Conservation (phyloP, 2,888 invertebrate genomes). For the Boloria euphrosyne region DNA sequence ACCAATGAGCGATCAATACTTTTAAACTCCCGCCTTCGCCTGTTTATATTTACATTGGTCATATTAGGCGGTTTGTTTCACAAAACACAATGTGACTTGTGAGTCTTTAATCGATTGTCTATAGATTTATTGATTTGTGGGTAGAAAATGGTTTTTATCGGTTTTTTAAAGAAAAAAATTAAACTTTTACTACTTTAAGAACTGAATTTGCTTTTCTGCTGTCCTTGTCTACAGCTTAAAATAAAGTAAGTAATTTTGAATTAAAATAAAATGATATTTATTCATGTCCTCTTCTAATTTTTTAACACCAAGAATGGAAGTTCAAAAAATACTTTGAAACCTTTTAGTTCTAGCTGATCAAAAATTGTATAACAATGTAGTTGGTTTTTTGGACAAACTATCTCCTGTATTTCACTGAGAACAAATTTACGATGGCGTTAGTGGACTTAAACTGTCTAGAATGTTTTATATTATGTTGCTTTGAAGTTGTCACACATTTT, state of each 20-base stretch:
- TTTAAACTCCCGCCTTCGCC: constrained; percentile 9
- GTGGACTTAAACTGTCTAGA: constrained; percentile 36
- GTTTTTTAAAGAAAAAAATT: no score
- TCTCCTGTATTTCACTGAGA: constrained; percentile 26
- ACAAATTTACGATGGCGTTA: constrained; percentile 35
- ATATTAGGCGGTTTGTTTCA: neutral
- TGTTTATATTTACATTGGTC: constrained; percentile 18
- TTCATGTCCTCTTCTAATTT: no score
- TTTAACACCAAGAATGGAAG: no score
- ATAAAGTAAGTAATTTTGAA: no score
- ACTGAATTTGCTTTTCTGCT: no score
- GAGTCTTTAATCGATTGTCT: neutral
- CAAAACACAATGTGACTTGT: neutral
- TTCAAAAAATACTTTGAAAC: neutral
- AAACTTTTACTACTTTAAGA: no score
- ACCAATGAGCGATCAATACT: constrained; percentile 15
- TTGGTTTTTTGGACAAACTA: constrained; percentile 31
- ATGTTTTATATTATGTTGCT: constrained; percentile 35
- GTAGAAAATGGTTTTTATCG: neutral
- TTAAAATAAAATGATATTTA: no score
- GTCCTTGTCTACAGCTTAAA: no score
- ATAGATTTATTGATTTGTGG: neutral
- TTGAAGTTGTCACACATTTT: constrained; percentile 33
- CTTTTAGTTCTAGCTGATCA: neutral
- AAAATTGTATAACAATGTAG: constrained; percentile 19